Evolutionary conservation across 2,888 invertebrate species (phyloP).

Genomic region (Sinelater perroti): DNA sequence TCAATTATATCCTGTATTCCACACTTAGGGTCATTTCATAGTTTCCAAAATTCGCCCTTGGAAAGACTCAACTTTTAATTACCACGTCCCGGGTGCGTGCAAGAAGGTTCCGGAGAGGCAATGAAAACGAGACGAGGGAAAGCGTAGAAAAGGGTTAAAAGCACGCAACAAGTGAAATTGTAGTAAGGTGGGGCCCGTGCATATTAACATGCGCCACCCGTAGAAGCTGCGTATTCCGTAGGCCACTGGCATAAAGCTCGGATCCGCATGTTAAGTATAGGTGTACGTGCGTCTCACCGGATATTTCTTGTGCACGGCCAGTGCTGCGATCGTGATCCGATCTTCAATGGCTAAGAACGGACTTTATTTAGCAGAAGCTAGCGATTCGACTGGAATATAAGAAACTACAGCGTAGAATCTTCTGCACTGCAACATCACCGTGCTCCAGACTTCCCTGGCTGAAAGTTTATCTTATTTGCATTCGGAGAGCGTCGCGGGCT

Average conservation of each 20-base stretch:
- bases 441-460: too few species aligned
- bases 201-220: conserved; percentile 54
- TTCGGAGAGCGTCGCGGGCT: neutral
- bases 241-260: conserved; percentile 49
- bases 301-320: conserved; percentile 41
- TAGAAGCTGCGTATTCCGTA: conserved; percentile 47
- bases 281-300: conserved; percentile 53
- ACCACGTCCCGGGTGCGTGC: too few species aligned
- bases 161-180: conserved; percentile 40
- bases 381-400: conserved; percentile 17
- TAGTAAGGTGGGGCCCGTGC: conserved; percentile 44
- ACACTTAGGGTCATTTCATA: too few species aligned
- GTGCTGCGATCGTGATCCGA: conserved; percentile 35
- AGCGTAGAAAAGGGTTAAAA: conserved; percentile 11
- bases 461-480: neutral
- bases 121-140: neutral
- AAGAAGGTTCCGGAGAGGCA: too few species aligned
- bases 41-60: too few species aligned
- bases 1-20: too few species aligned
- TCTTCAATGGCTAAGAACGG: conserved; percentile 32
- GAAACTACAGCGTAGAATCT: conserved; percentile 13
- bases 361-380: conserved; percentile 28
- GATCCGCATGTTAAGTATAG: conserved; percentile 56
- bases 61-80: too few species aligned
- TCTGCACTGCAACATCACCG: conserved; percentile 1